Percentiles rank a stretch among this genome's conserved stretches.
Conservation (phyloP, 2,888 invertebrate genomes). For the Tenthredo distinguenda region DNA sequence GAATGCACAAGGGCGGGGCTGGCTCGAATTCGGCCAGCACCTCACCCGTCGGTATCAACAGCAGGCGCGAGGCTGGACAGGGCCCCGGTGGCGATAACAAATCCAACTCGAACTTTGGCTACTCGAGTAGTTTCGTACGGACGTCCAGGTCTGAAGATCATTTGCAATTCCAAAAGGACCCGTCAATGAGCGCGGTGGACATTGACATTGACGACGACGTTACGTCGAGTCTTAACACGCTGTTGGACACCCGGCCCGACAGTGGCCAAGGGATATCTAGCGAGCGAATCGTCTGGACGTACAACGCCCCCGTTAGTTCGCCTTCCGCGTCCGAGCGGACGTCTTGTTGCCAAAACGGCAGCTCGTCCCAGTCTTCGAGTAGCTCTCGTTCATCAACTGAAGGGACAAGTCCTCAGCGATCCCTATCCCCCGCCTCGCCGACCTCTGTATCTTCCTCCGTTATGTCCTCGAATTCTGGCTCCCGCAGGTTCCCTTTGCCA, state of each 20-base stretch:
- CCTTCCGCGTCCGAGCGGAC: conserved; percentile 80
- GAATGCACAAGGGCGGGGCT: conserved; percentile 74
- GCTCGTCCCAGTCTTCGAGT: conserved; percentile 79
- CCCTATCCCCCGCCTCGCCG: conserved; percentile 89
- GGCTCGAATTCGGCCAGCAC: conserved; percentile 80
- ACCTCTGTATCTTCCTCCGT: conserved; percentile 93
- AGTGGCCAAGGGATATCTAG: conserved; percentile 80
- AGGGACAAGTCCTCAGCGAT: conserved; percentile 79
- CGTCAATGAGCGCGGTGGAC: conserved; percentile 90
- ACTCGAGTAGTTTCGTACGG: conserved; percentile 84
- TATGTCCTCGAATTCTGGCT: conserved; percentile 89
- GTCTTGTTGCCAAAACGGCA: conserved; percentile 81
- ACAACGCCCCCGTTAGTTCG: conserved; percentile 90
- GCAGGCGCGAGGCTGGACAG: conserved; percentile 77
- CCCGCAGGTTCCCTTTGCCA: conserved; percentile 81
- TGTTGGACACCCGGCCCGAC: conserved; percentile 88
- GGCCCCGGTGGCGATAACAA: conserved; percentile 58
- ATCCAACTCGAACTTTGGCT: conserved; percentile 67
- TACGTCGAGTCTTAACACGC: conserved; percentile 94
- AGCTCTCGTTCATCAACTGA: conserved; percentile 72
- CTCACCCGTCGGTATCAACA: conserved; percentile 80
- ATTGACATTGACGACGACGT: conserved; percentile 96
- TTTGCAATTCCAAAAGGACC: conserved; percentile 89
- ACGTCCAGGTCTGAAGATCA: conserved; percentile 96
- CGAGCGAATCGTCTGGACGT: conserved; percentile 93